Evolutionary conservation across 1,140 invertebrate genomes (phyloP).

Genomic region (Diploscapter pachys): DNA sequence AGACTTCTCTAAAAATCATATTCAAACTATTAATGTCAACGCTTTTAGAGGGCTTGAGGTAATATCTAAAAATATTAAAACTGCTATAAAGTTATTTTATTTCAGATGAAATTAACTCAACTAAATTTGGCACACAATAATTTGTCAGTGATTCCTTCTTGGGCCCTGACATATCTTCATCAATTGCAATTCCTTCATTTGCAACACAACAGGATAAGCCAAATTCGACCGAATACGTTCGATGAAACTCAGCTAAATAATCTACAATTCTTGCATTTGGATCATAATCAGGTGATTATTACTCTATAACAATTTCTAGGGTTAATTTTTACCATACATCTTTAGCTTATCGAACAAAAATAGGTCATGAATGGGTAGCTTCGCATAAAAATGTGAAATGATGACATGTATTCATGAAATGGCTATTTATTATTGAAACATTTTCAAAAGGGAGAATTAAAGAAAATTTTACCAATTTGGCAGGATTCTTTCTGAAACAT

Average conservation of each 20-base stretch:
- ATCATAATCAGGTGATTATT: constrained; percentile 25
- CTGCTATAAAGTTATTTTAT: neutral
- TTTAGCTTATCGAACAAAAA: too few species aligned
- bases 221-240: constrained; percentile 28
- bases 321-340: too few species aligned
- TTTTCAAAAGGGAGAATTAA: too few species aligned
- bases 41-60: constrained; percentile 37
- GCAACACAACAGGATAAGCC: constrained; percentile 26
- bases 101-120: constrained; percentile 30
- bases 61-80: neutral
- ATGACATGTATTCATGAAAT: too few species aligned
- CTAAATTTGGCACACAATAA: constrained; percentile 29
- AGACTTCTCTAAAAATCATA: constrained; percentile 33
- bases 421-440: too few species aligned
- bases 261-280: constrained; percentile 33
- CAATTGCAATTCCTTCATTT: constrained; percentile 33
- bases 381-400: too few species aligned
- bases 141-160: constrained; percentile 28
- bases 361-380: too few species aligned
- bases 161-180: constrained; percentile 32
- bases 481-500: too few species aligned
- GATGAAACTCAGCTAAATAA: constrained; percentile 36
- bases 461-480: too few species aligned
- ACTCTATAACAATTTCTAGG: too few species aligned
- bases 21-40: constrained; percentile 37